phyloP scores from a whole-genome alignment of 1,140 invertebrate genomes.

The Pachypsylla venusta region DNA sequence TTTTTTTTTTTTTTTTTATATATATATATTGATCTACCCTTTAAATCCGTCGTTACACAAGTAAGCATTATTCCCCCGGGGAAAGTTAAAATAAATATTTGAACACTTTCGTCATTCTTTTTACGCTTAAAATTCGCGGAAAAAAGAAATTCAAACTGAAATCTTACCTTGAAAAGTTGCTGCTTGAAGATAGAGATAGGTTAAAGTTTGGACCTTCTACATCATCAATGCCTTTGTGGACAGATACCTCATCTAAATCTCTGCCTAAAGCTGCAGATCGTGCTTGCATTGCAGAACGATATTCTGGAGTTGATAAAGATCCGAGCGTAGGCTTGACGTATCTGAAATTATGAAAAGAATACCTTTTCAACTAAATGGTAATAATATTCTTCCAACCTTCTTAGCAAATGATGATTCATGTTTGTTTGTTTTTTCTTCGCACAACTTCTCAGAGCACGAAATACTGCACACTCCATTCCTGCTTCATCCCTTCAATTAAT shows the following conservation, averaged over 20 bases:
- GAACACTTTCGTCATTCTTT: not conserved
- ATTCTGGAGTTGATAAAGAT: conserved; percentile 40
- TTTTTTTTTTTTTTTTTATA: too few relatives aligned
- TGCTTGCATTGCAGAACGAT: conserved; percentile 32
- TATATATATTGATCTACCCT: not conserved
- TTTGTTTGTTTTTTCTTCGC: too few relatives aligned
- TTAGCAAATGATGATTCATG: too few relatives aligned
- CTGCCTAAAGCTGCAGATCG: conserved; percentile 28
- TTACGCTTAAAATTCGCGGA: not conserved
- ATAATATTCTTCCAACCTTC: too few relatives aligned
- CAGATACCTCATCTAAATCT: conserved; percentile 37
- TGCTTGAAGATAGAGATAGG: conserved; percentile 17
- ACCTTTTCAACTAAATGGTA: too few relatives aligned
- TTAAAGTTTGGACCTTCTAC: conserved; percentile 19
- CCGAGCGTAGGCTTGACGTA: conserved; percentile 42
- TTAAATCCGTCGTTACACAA: too few relatives aligned
- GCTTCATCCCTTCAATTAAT: too few relatives aligned
- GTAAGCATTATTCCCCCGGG: too few relatives aligned
- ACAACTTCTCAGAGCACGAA: too few relatives aligned
- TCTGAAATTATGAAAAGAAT: too few relatives aligned
- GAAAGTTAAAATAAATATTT: too few relatives aligned
- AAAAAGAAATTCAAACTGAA: not conserved
- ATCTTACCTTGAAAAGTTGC: conserved; percentile 15
- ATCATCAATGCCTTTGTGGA: conserved; percentile 44
- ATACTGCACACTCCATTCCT: too few relatives aligned